Conservation (phyloP, 2,797 vertebrate species). For the Hapalemur alaotrensis region DNA sequence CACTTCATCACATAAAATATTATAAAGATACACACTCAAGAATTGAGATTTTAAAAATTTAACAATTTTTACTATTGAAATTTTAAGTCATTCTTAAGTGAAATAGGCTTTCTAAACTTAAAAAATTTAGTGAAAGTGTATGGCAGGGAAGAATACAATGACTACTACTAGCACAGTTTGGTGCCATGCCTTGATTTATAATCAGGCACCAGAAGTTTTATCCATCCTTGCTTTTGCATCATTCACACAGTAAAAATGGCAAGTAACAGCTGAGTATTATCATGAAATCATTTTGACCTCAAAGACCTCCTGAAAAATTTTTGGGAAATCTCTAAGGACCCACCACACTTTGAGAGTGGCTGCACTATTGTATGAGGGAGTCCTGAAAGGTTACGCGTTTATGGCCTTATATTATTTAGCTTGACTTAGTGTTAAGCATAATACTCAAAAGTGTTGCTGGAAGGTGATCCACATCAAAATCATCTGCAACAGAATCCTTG, state of each 20-base stretch:
- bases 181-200: background rate
- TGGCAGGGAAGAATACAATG: background rate
- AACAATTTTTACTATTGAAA: background rate
- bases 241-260: background rate
- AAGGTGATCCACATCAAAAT: background rate
- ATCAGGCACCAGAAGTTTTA: background rate
- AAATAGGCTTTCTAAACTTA: no score
- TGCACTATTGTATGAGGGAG: background rate
- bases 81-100: background rate
- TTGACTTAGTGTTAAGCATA: background rate
- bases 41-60: background rate
- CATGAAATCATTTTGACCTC: background rate
- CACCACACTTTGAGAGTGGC: background rate
- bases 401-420: background rate
- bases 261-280: background rate
- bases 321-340: background rate
- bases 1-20: background rate
- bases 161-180: background rate
- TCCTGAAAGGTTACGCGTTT: background rate
- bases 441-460: background rate
- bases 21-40: background rate
- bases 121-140: background rate
- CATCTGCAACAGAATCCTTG: background rate
- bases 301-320: background rate
- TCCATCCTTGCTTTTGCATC: background rate